Base-by-base conservation (phyloP, 1,140 invertebrate genomes). In the Pseudomyrmex gracilis region DNA sequence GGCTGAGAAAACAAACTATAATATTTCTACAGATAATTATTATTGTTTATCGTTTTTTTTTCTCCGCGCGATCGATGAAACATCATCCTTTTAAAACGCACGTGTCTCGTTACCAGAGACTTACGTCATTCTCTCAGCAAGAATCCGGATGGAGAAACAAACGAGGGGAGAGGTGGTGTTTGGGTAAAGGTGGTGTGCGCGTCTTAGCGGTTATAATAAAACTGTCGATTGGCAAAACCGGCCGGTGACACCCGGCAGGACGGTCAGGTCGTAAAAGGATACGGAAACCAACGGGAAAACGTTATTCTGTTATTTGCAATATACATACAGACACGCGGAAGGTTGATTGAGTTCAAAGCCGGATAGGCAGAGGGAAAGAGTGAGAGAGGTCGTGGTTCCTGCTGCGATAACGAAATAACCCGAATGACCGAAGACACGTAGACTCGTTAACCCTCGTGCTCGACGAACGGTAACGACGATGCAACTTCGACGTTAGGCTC, bases 271-370 rank as follows among this genome's bases (percentile, higher is more conserved):
- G 66, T 80, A 80, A 80, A 80, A 80, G 71, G 76, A 60, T 60
- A 70, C 53, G 76, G 76, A 34, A 34, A 71, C 76, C 53, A 80
- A 80, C 58, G 82, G 83, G 84, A 85, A 86, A 86, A 84, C 70
- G 89, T 82, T 34, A 83, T 89, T 90, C 83, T 86, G 74, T 60
- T 70, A 83, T 77, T 73, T 77, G 87, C 84, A 76, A 87, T 76
- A 63, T 68, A 57, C 67, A 80, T 80, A 80, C 76, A 80, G 73
- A 58, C 10, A 73, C 85, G 34, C 34, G 83, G 86, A 85, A 88
- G 87, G 85, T 87, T 89, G 87, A 91, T 90, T 87, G 85, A 90
- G 85, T 89, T 90, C 87, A 87, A 90, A 84, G 73, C 86, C 87
- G 70, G 82, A 73, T 86, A 85, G 76, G 49, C 68, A 51, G 51